Conservation (phyloP, 2,888 invertebrate species). For the Brachypterus glaber region DNA sequence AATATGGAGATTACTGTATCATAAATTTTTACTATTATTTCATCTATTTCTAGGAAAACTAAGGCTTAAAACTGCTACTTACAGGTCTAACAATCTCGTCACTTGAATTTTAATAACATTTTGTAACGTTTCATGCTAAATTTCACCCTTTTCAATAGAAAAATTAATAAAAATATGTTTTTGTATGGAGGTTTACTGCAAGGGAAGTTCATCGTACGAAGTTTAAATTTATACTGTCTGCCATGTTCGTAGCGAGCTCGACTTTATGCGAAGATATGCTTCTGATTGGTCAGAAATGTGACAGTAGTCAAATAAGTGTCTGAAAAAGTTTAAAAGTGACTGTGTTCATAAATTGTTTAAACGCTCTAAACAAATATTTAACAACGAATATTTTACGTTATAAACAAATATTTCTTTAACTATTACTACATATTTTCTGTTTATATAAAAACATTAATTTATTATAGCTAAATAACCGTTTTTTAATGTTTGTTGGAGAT, state of each 20-base stretch:
- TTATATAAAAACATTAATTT: too few species aligned
- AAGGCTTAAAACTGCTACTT: too few species aligned
- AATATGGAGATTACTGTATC: slow-evolving; percentile 19
- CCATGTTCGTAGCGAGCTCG: slow-evolving; percentile 82
- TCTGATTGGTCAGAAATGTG: slow-evolving; percentile 51
- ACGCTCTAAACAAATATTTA: too few species aligned
- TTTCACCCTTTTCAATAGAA: slow-evolving; percentile 29
- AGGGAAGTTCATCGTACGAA: slow-evolving; percentile 77
- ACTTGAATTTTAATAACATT: slow-evolving; percentile 32
- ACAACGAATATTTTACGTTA: too few species aligned
- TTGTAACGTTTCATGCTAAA: slow-evolving; percentile 31
- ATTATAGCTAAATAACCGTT: too few species aligned
- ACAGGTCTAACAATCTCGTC: slow-evolving; percentile 20
- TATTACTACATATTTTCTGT: too few species aligned
- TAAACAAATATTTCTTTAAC: too few species aligned
- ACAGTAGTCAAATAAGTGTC: too few species aligned
- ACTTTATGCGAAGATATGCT: slow-evolving; percentile 65
- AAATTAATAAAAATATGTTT: slow-evolving; percentile 31
- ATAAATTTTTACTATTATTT: slow-evolving; percentile 5
- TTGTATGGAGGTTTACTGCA: slow-evolving; percentile 48
- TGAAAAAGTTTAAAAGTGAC: too few species aligned
- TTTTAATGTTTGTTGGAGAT: too few species aligned
- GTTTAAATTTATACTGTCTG: slow-evolving; percentile 97
- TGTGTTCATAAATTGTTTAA: too few species aligned
- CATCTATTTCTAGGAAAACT: slow-evolving; percentile 9